A percentile compares a stretch with the other conserved stretches of the same genome.
phyloP scores from a whole-genome alignment of 2,888 invertebrate genomes.

The Candidula unifasciata region DNA sequence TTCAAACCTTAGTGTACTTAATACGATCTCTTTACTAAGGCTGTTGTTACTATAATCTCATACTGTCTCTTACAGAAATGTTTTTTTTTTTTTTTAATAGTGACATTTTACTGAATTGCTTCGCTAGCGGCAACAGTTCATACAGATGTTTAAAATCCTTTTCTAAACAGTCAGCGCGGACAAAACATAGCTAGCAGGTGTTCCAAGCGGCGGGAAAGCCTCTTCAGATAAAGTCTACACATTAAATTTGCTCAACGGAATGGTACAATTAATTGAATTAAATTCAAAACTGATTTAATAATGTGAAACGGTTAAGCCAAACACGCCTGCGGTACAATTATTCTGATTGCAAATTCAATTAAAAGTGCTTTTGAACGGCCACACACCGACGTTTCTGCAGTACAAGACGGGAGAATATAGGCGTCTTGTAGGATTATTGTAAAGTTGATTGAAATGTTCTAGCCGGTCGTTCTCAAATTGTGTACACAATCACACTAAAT shows the following conservation, averaged over 20 bases:
- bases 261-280: constrained; percentile 15
- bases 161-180: neutral
- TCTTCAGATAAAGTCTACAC: neutral
- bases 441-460: no score
- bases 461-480: no score
- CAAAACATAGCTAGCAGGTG: constrained; percentile 1
- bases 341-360: constrained; percentile 22
- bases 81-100: no score
- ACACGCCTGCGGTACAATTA: neutral
- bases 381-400: no score
- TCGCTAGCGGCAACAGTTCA: neutral
- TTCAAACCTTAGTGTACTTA: no score
- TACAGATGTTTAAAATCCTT: neutral
- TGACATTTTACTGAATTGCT: no score
- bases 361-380: neutral
- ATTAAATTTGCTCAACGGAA: neutral
- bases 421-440: no score
- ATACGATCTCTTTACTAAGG: no score
- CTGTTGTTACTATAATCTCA: no score
- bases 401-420: no score
- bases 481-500: no score
- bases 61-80: no score
- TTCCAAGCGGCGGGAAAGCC: neutral
- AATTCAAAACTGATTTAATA: constrained; percentile 11
- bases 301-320: constrained; percentile 7